Conservation (phyloP, 2,797 vertebrate species). For the Eulemur mongoz region DNA sequence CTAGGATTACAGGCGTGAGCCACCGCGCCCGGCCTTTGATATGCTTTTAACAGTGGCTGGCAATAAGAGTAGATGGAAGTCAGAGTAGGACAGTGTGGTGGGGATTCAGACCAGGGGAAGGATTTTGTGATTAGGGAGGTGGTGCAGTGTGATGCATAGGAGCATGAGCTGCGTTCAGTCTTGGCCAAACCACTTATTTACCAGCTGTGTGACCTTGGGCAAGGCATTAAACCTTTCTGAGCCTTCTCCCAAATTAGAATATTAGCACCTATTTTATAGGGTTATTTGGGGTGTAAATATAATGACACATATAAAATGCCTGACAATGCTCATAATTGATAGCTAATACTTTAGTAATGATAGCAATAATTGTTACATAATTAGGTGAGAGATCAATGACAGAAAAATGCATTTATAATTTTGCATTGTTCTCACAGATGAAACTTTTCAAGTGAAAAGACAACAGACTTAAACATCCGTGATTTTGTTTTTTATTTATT, state of each 20-base stretch:
- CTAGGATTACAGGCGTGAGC: no score
- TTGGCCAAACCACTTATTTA: background rate
- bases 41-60: background rate
- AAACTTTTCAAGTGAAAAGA: background rate
- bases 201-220: background rate
- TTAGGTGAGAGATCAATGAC: background rate
- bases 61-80: background rate
- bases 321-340: background rate
- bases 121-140: background rate
- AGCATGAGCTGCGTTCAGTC: background rate
- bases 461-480: background rate
- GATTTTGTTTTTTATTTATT: background rate
- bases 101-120: background rate
- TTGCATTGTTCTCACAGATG: background rate
- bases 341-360: background rate
- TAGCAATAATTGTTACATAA: background rate
- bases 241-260: background rate
- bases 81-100: background rate
- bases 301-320: background rate
- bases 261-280: background rate
- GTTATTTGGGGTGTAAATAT: background rate
- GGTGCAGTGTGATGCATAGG: background rate
- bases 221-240: background rate
- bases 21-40: no score
- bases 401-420: slow-evolving; percentile 19